Base-by-base conservation (phyloP, 2,113 vertebrate species). In the Geothlypis trichas region DNA sequence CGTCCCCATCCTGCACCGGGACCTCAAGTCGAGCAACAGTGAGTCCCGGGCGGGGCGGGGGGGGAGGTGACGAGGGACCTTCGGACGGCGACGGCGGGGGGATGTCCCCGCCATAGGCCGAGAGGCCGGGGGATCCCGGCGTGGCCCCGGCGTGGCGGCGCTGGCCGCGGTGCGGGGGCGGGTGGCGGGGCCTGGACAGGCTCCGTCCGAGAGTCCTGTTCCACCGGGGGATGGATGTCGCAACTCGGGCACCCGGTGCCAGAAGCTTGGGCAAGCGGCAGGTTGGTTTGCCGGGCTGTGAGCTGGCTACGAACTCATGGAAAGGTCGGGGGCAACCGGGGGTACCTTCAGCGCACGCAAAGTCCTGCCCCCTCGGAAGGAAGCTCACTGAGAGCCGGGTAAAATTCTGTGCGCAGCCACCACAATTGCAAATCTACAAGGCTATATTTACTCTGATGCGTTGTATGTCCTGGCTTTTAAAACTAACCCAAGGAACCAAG, bases 21-120 rank as follows among this genome's bases (percentile, higher is more conserved):
- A 99, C 97, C 98, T 99, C 84, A 99, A 99, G 96, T 99, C 99
- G 88, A 99, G 99, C 98, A 99, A 99, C 98, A 98, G 99, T 99
- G 98, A 99, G 99, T 96, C 12, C 30, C 31, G 20, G 8, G 23
- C 30, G 31, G 46, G 33, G 14, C 5, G 6, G 10, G 7, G 52
- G 28, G 31, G 37, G 26, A 18, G 39, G 44, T 11, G 31, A 15
- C 39, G 39, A 30, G 71, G 30, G 42, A 52, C 35, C 54, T 58
- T 47, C 37, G 23, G 33, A 33, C 37, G 30, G 54, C 13, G 30
- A 4, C 41, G 11, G 66, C 23, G 49, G 7, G 58, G 35, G 47
- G 22, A 5, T 58, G 15, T 65, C 49, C 14, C 35, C 22, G 44
- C 44, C 51, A 21, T 15, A 9, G 71, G 47, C 63, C 31, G 51